Base-by-base conservation (phyloP, 2,888 invertebrate species). In the Caenorhabditis sp. region DNA sequence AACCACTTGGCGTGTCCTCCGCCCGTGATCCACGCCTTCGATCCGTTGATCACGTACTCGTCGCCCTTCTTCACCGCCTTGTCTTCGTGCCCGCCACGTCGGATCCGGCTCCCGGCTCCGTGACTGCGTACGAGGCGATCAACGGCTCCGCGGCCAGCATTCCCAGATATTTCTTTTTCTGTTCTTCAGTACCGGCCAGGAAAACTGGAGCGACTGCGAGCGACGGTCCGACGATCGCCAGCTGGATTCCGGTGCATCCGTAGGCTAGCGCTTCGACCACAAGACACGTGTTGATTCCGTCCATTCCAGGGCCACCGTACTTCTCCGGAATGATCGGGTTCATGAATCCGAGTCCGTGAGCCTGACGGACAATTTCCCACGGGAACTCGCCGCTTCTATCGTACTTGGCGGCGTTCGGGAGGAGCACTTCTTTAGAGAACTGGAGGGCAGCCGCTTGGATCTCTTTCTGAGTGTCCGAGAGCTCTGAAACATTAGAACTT, bases 291-390 rank as follows among this genome's bases (percentile, higher is more conserved):
- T 82, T 79, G 20, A 84, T 45, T 13, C 62, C 78, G 27, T 94
- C 94, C 90, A 94, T 90, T 66, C 93, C 93, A 89, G 94, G 90
- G 71, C 95, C 95, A 89, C 90, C 90, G 84, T 89, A 90, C 65
- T 89, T 86, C 63, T 83, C 80, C 9, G 96, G 95, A 82, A 97
- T 92, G 87, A 94, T 94, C 30, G 92, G 92, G 89, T 96, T 96
- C 91, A 95, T 92, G 5, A 97, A 92, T 15, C 97, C 97, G 35
- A 96, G 86, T 0, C 24, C 30, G 48, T 95, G 95, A 0, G 96
- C 96, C 90, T 96, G 96, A 91, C 96, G 96, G 11, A 97, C 91
- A 73, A 98, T 92, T 6, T 95, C 95, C 95, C 94, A 95, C 0
- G 98, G 97, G 91, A 94, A 98, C 53, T 87, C 85, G 74, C 96